Evolutionary conservation across 2,113 vertebrate species (phyloP).

Genomic region (Phylloscopus trochilus): DNA sequence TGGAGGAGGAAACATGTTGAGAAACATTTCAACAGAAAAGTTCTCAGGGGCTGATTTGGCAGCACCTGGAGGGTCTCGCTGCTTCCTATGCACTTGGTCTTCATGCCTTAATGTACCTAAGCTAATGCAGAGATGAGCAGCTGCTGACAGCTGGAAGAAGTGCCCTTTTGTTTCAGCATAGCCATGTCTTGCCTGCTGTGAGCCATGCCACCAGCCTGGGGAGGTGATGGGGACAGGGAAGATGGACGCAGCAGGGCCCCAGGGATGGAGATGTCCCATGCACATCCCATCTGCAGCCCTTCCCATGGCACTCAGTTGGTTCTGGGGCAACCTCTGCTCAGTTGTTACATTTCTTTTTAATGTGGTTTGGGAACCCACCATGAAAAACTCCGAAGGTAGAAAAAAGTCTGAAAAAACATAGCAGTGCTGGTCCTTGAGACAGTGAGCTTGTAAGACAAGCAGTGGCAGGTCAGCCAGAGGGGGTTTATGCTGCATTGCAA

Average conservation of each 20-base stretch:
- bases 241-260: rapidly evolving
- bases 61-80: not conserved
- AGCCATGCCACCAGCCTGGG: not conserved
- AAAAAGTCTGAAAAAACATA: not conserved
- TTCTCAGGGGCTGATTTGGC: not conserved
- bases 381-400: not conserved
- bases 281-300: not conserved
- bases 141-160: not conserved
- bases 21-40: not conserved
- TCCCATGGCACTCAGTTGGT: rapidly evolving
- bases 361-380: not conserved
- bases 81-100: constrained; percentile 57
- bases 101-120: constrained; percentile 57
- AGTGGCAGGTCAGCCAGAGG: not conserved
- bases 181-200: not conserved
- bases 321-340: not conserved
- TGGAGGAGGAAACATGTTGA: not conserved
- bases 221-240: not conserved
- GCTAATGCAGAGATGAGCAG: not conserved
- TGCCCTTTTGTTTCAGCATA: constrained; percentile 48
- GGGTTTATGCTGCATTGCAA: not conserved
- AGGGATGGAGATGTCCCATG: not conserved
- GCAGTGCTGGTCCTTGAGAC: not conserved
- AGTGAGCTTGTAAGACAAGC: not conserved
- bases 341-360: not conserved